Conservation (phyloP, 2,113 vertebrate species). For the Hyperopisus bebe region DNA sequence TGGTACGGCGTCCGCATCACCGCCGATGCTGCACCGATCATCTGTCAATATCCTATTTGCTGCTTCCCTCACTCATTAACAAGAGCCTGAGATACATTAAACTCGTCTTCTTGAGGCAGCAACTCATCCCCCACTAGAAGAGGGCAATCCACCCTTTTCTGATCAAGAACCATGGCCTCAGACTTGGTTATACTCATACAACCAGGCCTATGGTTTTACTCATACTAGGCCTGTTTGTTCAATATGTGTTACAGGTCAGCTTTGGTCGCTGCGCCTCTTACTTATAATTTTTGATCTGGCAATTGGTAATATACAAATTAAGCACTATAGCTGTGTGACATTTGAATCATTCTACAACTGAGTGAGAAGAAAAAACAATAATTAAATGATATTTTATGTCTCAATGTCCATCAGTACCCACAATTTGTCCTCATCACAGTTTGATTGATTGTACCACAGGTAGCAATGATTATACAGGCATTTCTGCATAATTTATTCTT, state of each 20-base stretch:
- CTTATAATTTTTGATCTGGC: neutral
- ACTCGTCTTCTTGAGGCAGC: neutral
- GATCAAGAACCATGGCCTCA: neutral
- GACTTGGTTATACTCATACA: neutral
- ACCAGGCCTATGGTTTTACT: no score
- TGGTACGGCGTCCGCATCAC: neutral
- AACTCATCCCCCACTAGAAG: neutral
- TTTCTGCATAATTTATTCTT: neutral
- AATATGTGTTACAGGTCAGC: neutral
- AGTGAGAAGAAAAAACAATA: neutral
- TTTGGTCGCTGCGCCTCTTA: neutral
- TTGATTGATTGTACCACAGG: neutral
- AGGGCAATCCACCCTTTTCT: neutral
- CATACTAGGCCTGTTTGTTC: neutral
- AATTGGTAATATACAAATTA: neutral
- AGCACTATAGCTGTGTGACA: neutral
- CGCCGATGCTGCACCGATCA: neutral
- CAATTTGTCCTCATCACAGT: neutral
- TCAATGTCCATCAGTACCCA: neutral
- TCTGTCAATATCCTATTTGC: neutral
- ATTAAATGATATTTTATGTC: neutral
- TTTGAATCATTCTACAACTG: neutral
- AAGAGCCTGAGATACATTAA: neutral
- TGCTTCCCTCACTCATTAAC: neutral
- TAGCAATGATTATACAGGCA: neutral